Percentiles rank a stretch among this genome's conserved stretches.
These are phyloP conservation scores for Caenorhabditis sp. DNA, from an alignment of 2,888 invertebrate species.

Conservation along the genomic window DNA sequence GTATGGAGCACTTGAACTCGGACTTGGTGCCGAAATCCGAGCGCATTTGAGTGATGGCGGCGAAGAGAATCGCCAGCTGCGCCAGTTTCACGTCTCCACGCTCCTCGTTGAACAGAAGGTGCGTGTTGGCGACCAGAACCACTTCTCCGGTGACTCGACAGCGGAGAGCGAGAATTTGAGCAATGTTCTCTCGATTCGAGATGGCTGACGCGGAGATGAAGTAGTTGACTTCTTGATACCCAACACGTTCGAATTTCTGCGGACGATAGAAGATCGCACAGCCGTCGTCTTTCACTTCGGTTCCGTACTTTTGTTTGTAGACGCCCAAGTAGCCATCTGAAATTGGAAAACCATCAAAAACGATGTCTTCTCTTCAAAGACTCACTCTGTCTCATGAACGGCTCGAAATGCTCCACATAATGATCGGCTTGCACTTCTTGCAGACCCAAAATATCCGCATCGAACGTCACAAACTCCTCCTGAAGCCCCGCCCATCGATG, in stretches of 20 bases:
- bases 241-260: slow-evolving; percentile 87
- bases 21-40: background rate
- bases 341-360: background rate
- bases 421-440: slow-evolving; percentile 79
- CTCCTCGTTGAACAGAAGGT: slow-evolving; percentile 93
- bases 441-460: slow-evolving; percentile 80
- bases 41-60: slow-evolving; percentile 89
- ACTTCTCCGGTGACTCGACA: slow-evolving; percentile 61
- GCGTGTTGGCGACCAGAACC: slow-evolving; percentile 93
- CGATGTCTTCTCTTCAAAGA: background rate
- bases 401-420: slow-evolving; percentile 46
- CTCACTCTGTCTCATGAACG: slow-evolving; percentile 64
- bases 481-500: slow-evolving; percentile 70
- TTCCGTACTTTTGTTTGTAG: slow-evolving; percentile 84
- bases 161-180: slow-evolving; percentile 74
- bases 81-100: slow-evolving; percentile 93
- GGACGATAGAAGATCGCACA: slow-evolving; percentile 90
- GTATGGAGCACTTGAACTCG: background rate
- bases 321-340: slow-evolving; percentile 61
- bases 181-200: slow-evolving; percentile 75
- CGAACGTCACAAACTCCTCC: slow-evolving; percentile 68
- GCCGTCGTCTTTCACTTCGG: slow-evolving; percentile 88
- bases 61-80: slow-evolving; percentile 91
- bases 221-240: slow-evolving; percentile 88
- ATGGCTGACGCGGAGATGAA: slow-evolving; percentile 83